phyloP scores from a whole-genome alignment of 1,140 invertebrate genomes.

The Heliconius melpomene region DNA sequence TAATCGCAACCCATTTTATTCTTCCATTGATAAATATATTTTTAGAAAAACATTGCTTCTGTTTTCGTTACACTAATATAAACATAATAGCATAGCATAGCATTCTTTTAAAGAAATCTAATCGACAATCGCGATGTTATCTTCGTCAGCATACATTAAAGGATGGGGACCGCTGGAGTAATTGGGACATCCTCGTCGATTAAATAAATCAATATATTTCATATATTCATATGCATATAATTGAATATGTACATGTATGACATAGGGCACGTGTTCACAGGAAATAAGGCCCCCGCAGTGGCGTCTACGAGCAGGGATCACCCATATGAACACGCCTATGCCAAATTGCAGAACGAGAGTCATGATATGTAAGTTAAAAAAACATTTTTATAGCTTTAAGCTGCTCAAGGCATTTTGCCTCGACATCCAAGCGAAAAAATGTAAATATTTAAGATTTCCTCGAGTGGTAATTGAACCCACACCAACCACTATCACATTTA shows the following conservation, averaged over 20 bases:
- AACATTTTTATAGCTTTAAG: not conserved
- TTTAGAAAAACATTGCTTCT: not conserved
- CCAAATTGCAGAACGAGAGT: conserved; percentile 73
- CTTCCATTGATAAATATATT: not conserved
- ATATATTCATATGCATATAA: not conserved
- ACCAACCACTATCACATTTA: too few species aligned
- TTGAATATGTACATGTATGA: not conserved
- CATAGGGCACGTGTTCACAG: conserved; percentile 37
- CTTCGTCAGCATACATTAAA: conserved; percentile 48
- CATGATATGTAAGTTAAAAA: conserved; percentile 66
- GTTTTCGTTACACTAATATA: not conserved
- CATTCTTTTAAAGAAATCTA: conserved; percentile 31
- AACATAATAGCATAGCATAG: not conserved
- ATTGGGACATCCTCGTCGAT: not conserved
- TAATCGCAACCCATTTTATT: not conserved
- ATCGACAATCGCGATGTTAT: conserved; percentile 42
- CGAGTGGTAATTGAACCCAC: too few species aligned
- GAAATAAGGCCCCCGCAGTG: conserved; percentile 55
- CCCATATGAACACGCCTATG: conserved; percentile 78
- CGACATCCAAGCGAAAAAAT: too few species aligned
- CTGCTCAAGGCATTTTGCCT: too few species aligned
- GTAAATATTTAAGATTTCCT: too few species aligned
- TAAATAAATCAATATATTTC: too few species aligned
- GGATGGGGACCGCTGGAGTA: conserved; percentile 46
- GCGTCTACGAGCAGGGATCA: conserved; percentile 73